Percentiles rank a stretch among this genome's conserved stretches.
phyloP scores from a whole-genome alignment of 1,140 invertebrate genomes.

The Aphelinus atriplicis region DNA sequence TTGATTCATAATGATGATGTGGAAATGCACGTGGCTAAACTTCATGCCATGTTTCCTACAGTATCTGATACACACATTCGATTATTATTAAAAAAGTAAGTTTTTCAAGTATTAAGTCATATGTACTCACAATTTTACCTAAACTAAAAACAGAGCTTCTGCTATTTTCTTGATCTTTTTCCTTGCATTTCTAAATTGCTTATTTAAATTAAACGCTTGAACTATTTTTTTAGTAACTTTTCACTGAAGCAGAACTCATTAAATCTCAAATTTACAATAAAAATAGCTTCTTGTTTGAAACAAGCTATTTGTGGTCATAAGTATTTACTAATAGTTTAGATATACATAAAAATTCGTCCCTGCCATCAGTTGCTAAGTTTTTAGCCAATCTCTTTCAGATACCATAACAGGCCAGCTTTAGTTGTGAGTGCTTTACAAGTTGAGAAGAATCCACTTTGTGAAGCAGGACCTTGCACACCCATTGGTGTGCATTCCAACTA shows the following conservation, averaged over 20 bases:
- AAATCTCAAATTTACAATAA: too few relatives aligned
- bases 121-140: not conserved
- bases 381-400: slow-evolving; percentile 71
- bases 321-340: too few relatives aligned
- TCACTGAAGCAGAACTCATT: not conserved
- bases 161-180: slow-evolving; percentile 14
- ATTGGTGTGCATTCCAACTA: slow-evolving; percentile 63
- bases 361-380: slow-evolving; percentile 53
- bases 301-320: too few relatives aligned
- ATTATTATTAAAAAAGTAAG: slow-evolving; percentile 85
- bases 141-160: slow-evolving; percentile 7
- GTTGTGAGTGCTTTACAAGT: slow-evolving; percentile 93
- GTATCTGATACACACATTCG: slow-evolving; percentile 89
- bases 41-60: slow-evolving; percentile 91
- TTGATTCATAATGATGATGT: slow-evolving; percentile 71
- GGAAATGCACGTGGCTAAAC: slow-evolving; percentile 80
- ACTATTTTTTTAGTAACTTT: slow-evolving; percentile 2
- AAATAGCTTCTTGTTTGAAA: too few relatives aligned
- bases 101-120: slow-evolving; percentile 21
- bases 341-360: not conserved
- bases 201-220: slow-evolving; percentile 29
- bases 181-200: slow-evolving; percentile 10
- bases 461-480: slow-evolving; percentile 78
- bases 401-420: slow-evolving; percentile 91
- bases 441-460: slow-evolving; percentile 89